Percentiles rank a stretch among this genome's conserved stretches.
These are phyloP conservation scores for Mesorhabditis belari DNA, from an alignment of 2,888 invertebrate genomes.

Conservation along the genomic window DNA sequence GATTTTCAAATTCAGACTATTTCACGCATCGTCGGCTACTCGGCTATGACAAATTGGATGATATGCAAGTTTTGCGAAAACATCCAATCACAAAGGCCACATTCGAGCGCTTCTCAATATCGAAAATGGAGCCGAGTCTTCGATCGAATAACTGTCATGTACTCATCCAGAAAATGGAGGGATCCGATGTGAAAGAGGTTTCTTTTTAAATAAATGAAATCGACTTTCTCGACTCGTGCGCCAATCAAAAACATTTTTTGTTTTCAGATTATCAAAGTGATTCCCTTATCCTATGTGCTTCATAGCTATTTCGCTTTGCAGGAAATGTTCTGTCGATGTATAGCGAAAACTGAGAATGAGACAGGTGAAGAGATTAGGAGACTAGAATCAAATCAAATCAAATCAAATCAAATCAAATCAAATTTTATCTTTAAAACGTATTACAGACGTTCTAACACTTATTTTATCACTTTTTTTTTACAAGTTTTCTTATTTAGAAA, in stretches of 20 bases:
- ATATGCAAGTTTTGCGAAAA: background rate
- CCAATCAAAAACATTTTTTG: too few species aligned
- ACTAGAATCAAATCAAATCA: too few species aligned
- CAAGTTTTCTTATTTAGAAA: background rate
- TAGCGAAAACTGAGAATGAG: slow-evolving; percentile 34
- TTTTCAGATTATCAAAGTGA: slow-evolving; percentile 37
- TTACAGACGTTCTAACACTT: background rate
- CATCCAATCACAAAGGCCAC: background rate
- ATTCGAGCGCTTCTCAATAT: slow-evolving; percentile 42
- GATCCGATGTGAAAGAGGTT: slow-evolving; percentile 43
- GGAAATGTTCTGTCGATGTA: slow-evolving; percentile 40
- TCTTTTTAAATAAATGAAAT: too few species aligned
- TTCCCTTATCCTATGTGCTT: slow-evolving; percentile 43
- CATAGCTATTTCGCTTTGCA: slow-evolving; percentile 46
- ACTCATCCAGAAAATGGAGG: slow-evolving; percentile 46
- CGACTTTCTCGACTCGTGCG: too few species aligned
- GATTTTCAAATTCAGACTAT: slow-evolving; percentile 20
- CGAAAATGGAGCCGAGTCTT: slow-evolving; percentile 25
- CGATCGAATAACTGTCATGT: slow-evolving; percentile 42
- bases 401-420: too few species aligned
- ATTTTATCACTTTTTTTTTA: background rate
- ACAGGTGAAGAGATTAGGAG: slow-evolving; percentile 26
- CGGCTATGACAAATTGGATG: background rate
- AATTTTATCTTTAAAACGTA: too few species aligned
- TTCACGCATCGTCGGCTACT: background rate